phyloP scores from a whole-genome alignment of 2,113 vertebrate genomes.

The Dromas ardeola region DNA sequence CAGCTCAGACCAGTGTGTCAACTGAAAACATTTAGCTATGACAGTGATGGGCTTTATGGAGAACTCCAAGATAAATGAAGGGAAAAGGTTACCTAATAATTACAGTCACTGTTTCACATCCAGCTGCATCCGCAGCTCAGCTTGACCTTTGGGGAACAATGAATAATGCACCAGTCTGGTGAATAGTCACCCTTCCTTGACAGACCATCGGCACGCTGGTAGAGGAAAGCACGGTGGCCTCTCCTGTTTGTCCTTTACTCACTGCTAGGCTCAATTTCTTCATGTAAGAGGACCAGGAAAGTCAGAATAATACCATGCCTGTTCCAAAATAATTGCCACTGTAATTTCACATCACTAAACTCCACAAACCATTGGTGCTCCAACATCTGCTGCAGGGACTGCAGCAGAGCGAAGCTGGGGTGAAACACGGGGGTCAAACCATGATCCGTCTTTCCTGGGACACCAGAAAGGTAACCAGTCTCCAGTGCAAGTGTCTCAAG shows the following conservation, averaged over 20 bases:
- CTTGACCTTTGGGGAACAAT: constrained; percentile 13
- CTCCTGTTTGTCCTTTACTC: not conserved
- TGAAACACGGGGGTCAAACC: not conserved
- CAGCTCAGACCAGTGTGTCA: not conserved
- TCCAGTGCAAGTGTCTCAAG: not conserved
- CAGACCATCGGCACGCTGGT: accelerated
- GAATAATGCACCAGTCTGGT: not conserved
- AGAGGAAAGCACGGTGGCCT: not conserved
- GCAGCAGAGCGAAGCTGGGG: not conserved
- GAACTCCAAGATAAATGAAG: constrained; percentile 16
- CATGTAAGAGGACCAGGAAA: not conserved
- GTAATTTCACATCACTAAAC: not conserved
- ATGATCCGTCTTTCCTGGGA: not conserved
- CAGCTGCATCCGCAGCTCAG: not conserved
- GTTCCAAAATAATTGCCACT: not conserved
- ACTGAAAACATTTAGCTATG: not conserved
- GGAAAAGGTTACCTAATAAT: constrained; percentile 30
- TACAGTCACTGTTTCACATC: not conserved
- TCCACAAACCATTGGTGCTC: not conserved
- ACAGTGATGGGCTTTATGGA: not conserved
- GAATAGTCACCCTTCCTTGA: not conserved
- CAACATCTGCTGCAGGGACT: not conserved
- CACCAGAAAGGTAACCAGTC: not conserved
- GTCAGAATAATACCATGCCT: not conserved
- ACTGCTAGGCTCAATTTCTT: not conserved